Percentiles rank a stretch among this genome's conserved stretches.
Evolutionary conservation across 2,888 invertebrate species (phyloP).

Genomic region (Troides aeacus): DNA sequence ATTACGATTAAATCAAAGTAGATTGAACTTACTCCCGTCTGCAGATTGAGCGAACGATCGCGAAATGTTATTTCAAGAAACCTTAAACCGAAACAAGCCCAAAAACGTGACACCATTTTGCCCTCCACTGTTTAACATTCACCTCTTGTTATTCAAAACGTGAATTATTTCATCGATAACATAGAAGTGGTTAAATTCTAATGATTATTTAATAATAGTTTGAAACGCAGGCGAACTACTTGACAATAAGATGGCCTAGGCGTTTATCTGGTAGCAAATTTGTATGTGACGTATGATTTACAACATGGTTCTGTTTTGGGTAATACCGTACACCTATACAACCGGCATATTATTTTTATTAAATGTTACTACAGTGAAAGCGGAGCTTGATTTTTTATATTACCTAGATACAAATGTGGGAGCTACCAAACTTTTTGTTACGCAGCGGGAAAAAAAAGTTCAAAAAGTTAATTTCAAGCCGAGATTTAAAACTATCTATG

Average conservation of each 20-base stretch:
- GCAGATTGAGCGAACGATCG: slow-evolving; percentile 38
- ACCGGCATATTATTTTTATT: background rate
- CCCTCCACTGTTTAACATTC: slow-evolving; percentile 26
- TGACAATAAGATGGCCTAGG: too few species aligned
- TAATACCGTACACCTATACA: too few species aligned
- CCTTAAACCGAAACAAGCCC: slow-evolving; percentile 24
- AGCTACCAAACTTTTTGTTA: background rate
- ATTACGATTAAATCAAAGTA: slow-evolving; percentile 22
- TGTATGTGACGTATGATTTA: too few species aligned
- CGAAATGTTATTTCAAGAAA: slow-evolving; percentile 35
- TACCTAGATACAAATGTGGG: background rate
- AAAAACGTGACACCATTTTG: slow-evolving; percentile 27
- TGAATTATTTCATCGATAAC: slow-evolving; percentile 18
- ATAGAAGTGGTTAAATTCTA: background rate
- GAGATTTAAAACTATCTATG: background rate
- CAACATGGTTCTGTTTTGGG: too few species aligned
- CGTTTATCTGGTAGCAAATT: too few species aligned
- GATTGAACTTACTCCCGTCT: slow-evolving; percentile 36
- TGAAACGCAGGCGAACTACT: too few species aligned
- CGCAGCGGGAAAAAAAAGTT: background rate
- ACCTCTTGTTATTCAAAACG: slow-evolving; percentile 15
- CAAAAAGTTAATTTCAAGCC: background rate
- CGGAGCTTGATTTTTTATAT: background rate
- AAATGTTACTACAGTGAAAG: background rate
- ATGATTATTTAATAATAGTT: too few species aligned